Base-by-base conservation (phyloP, 2,113 vertebrate species). In the Narcine bancroftii region DNA sequence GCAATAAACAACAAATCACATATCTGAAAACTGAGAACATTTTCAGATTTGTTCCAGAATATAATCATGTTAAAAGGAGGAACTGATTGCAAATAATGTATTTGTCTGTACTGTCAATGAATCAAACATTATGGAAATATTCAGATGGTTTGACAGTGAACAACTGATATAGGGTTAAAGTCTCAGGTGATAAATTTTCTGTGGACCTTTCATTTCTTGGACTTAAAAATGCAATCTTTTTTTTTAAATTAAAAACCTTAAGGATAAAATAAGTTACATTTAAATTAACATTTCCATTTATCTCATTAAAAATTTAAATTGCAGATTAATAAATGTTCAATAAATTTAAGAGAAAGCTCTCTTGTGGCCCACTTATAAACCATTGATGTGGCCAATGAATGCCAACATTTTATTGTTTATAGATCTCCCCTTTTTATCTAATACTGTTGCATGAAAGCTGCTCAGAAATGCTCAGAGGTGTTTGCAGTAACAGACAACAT, bases 1-100 rank as follows among this genome's bases (percentile, higher is more conserved):
- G 81, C 5, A 87, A 87, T 87, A 60, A 87, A 87, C 17, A n/a
- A 87, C 33, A 87, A 63, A 60, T 87, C 81, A 9, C 17, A 87
- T 87, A 53, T 85, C 60, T 87, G 81, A 19, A 1, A 36, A 17
- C 56, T n/a, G 53, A 60, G 66, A 60, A 26, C 29, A 36, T 87
- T 60, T 17, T 15, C 15, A 63, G 33, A 39, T 87, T 63, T 87
- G 53, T 36, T n/a, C 56, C 36, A 87, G 47, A 60, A 60, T 60
- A 5, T 4, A 87, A 63, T 17, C 53, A 63, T n/a, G 17, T 15
- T 15, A 56, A 36, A 36, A 36, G n/a, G 5, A 87, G 53, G 19
- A 60, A 60, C 4, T 60, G 50, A 33, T n/a, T 60, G 53, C 53
- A 63, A n/a, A 63, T 60, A 36, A 75, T 87, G 53, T 60, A 1